Conservation (phyloP, 2,797 vertebrate species). For the Pangasius larnaudii region DNA sequence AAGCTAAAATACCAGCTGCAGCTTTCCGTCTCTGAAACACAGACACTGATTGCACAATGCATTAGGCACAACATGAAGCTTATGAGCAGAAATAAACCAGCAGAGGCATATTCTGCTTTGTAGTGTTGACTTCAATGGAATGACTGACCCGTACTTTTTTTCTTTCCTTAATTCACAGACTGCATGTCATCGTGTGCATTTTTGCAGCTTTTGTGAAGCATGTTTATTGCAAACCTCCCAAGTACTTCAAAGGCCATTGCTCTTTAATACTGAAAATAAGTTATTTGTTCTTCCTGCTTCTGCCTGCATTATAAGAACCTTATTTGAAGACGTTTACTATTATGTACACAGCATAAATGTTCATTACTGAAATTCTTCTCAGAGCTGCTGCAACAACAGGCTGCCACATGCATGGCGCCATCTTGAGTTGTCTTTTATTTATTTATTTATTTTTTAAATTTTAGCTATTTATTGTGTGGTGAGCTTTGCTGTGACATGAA, state of each 20-base stretch:
- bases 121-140: constrained; percentile 33
- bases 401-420: no score
- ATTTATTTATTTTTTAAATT: no score
- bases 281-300: not conserved
- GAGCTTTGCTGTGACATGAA: no score
- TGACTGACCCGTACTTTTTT: not conserved
- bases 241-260: constrained; percentile 10
- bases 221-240: constrained; percentile 29
- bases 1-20: constrained; percentile 4
- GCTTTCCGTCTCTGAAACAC: constrained; percentile 7
- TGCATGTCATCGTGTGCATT: not conserved
- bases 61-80: constrained; percentile 42
- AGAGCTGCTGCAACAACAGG: no score
- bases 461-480: no score
- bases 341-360: not conserved
- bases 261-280: constrained; percentile 7
- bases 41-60: constrained; percentile 30
- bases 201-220: constrained; percentile 13
- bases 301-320: not conserved
- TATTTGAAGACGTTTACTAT: not conserved
- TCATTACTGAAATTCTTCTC: no score
- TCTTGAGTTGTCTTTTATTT: no score
- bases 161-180: constrained; percentile 23
- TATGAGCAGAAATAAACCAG: not conserved
- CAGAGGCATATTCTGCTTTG: not conserved